Evolutionary conservation across 2,888 invertebrate genomes (phyloP).

Genomic region (Thecophora atra): DNA sequence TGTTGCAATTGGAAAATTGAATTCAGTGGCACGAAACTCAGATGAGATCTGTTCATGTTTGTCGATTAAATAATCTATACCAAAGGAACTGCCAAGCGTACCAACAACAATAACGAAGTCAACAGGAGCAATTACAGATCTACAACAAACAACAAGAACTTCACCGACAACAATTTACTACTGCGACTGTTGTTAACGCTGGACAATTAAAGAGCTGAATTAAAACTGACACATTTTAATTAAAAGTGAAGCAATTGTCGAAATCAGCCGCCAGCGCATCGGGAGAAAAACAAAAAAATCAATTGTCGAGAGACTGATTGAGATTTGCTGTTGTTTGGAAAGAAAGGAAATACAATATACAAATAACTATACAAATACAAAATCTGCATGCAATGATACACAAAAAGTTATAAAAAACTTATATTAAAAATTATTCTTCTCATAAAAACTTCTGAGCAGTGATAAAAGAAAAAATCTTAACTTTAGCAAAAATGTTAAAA

Average conservation of each 20-base stretch:
- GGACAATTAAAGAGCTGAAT: conserved; percentile 15
- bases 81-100: background rate
- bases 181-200: no score
- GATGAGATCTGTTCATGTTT: conserved; percentile 7
- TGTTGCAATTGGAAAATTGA: conserved; percentile 15
- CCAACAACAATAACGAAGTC: background rate
- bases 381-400: no score
- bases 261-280: no score
- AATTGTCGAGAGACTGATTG: no score
- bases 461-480: no score
- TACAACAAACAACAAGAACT: conserved; percentile 5
- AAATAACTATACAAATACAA: no score
- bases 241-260: conserved; percentile 5
- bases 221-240: conserved; percentile 29
- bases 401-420: no score
- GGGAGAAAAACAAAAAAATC: background rate
- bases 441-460: no score
- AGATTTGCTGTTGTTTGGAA: no score
- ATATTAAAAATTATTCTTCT: no score
- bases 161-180: conserved; percentile 6
- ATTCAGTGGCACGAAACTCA: background rate
- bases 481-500: no score
- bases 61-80: conserved; percentile 6
- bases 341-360: no score
- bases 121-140: background rate